Percentiles rank a stretch among this genome's conserved stretches.
phyloP scores from a whole-genome alignment of 2,113 vertebrate genomes.

The Tympanuchus pallidicinctus region DNA sequence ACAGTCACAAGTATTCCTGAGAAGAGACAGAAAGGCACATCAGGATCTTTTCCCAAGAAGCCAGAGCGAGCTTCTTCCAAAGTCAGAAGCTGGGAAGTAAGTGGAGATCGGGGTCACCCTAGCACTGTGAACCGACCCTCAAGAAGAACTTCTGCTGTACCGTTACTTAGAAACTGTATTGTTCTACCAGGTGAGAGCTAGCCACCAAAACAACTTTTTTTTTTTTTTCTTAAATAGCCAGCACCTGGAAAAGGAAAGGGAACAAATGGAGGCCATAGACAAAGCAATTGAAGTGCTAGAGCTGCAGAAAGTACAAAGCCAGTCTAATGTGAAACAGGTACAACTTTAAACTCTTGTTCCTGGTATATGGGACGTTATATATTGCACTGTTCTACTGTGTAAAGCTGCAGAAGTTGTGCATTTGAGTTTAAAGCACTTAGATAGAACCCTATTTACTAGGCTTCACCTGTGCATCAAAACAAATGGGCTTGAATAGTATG shows the following conservation, averaged over 20 bases:
- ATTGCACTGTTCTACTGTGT: slow-evolving; percentile 74
- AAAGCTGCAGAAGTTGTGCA: slow-evolving; percentile 68
- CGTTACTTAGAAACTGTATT: slow-evolving; percentile 46
- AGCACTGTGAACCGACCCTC: slow-evolving; percentile 24
- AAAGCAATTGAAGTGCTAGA: neutral
- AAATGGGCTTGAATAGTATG: slow-evolving; percentile 64
- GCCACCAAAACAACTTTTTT: slow-evolving; percentile 17
- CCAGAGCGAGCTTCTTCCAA: slow-evolving; percentile 3
- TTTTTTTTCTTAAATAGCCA: neutral
- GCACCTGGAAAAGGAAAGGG: neutral
- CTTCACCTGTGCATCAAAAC: slow-evolving; percentile 46
- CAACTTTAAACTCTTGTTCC: slow-evolving; percentile 38
- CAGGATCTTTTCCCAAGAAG: slow-evolving; percentile 48
- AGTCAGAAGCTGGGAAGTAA: slow-evolving; percentile 14
- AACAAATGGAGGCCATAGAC: neutral
- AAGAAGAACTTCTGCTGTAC: slow-evolving; percentile 27
- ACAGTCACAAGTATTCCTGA: slow-evolving; percentile 20
- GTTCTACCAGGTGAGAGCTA: slow-evolving; percentile 38
- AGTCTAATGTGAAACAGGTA: slow-evolving; percentile 38
- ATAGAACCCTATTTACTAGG: slow-evolving; percentile 40
- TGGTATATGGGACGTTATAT: slow-evolving; percentile 15
- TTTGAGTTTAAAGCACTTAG: slow-evolving; percentile 69
- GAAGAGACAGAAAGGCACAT: slow-evolving; percentile 25
- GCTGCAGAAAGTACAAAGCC: slow-evolving; percentile 5
- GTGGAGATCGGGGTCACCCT: neutral